Base-by-base conservation (phyloP, 2,113 vertebrate species). In the Illadopsis cleaveri region DNA sequence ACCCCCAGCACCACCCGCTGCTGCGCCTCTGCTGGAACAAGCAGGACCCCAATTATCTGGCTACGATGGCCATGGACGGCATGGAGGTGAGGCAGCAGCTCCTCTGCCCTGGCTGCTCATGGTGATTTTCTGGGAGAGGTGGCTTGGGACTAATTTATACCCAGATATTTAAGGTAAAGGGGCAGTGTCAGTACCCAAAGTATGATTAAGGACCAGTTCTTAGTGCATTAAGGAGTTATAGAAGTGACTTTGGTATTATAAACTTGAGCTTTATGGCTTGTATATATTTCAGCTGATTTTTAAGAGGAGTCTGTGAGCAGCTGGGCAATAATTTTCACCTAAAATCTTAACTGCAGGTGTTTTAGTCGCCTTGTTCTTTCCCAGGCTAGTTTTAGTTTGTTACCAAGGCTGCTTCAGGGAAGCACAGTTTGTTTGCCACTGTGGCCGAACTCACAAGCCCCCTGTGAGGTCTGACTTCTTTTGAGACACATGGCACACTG, bases 21-120 rank as follows among this genome's bases (percentile, higher is more conserved):
- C 99, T 99, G 33, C 99, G 99, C 23, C 99, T 99, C 91, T 99
- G 99, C 98, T 99, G 99, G 99, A 99, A 99, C 95, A 99, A 99
- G 92, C 99, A 99, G 97, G 99, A 99, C 95, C 99, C 99, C 80
- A 99, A 99, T 97, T 99, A 99, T 56, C 97, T 99, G 70, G 99
- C 99, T 19, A 99, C 99, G 0, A 99, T 99, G 99, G 99, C 99
- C 90, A 99, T 99, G 99, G 99, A 99, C 1, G 99, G 99, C 85
- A 99, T 99, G 99, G 99, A 99, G 99, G 99, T 99, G 15, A 97
- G 95, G 61, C n/a, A 3, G 47, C 68, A 30, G 65, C 65, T 51
- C 20, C 3, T 53, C 44, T 19, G 6, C 44, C 62, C 40, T 0
- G 2, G 4, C 10, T 61, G 51, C 30, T 40, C 7, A 1, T 9